Percentiles rank a stretch among this genome's conserved stretches.
These are phyloP conservation scores for Psettodes erumei DNA, from an alignment of 2,113 vertebrate genomes.

Conservation along the genomic window DNA sequence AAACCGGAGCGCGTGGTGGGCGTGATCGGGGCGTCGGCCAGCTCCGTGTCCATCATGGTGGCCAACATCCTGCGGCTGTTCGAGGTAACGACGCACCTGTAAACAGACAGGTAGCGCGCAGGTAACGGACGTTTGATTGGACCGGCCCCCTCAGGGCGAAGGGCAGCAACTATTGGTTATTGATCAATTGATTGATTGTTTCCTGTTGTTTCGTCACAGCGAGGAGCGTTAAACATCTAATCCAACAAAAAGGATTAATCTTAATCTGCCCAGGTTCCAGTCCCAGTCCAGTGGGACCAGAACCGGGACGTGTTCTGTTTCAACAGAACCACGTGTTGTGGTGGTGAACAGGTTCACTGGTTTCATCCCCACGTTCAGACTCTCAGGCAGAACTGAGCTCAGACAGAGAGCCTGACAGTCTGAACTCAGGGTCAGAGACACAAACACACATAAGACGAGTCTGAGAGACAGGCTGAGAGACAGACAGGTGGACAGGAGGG, in stretches of 20 bases:
- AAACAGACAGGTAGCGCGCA: not conserved
- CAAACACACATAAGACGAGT: not conserved
- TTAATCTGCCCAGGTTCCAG: too few species aligned
- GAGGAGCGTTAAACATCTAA: too few species aligned
- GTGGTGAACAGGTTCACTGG: too few species aligned
- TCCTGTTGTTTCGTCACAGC: too few species aligned
- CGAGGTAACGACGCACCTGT: slow-evolving; percentile 77
- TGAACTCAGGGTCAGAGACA: not conserved
- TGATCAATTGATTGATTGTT: too few species aligned
- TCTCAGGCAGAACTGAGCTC: not conserved
- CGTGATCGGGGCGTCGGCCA: slow-evolving; percentile 91
- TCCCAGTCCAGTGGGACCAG: too few species aligned
- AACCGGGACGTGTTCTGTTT: too few species aligned
- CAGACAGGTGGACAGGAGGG: not conserved
- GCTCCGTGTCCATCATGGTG: slow-evolving; percentile 92
- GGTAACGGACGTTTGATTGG: not conserved
- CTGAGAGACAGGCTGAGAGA: not conserved
- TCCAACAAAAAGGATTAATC: too few species aligned
- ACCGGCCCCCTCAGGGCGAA: too few species aligned
- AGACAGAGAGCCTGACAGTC: not conserved
- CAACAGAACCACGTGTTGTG: too few species aligned
- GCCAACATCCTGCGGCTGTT: slow-evolving; percentile 93
- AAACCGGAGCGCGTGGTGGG: slow-evolving; percentile 89
- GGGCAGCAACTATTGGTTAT: too few species aligned
- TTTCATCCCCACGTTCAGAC: not conserved